Evolutionary conservation across 2,797 vertebrate genomes (phyloP).

Genomic region (Phalloptychus januarius): DNA sequence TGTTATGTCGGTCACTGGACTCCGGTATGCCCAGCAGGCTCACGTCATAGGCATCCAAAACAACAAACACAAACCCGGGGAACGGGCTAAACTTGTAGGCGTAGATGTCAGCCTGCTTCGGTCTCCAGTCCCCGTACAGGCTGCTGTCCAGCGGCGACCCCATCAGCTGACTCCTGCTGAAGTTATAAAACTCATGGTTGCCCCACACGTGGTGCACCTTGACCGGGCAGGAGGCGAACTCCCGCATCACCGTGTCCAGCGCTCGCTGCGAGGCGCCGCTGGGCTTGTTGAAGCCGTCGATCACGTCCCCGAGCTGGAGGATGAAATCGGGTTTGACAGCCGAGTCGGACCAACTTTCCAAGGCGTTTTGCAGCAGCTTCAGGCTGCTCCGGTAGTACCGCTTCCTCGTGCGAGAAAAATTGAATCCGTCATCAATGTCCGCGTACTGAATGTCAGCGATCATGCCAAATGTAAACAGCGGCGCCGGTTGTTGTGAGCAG

Average conservation of each 20-base stretch:
- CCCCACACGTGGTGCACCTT: slow-evolving; percentile 94
- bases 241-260: slow-evolving; percentile 79
- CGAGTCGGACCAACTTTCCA: slow-evolving; percentile 77
- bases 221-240: slow-evolving; percentile 69
- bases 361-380: slow-evolving; percentile 77
- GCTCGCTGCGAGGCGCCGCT: slow-evolving; percentile 76
- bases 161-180: slow-evolving; percentile 81
- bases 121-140: not conserved
- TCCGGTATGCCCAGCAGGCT: slow-evolving; percentile 87
- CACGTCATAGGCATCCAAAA: slow-evolving; percentile 90
- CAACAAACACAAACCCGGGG: slow-evolving; percentile 83
- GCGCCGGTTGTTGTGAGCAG: slow-evolving; percentile 14
- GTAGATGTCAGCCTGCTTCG: slow-evolving; percentile 64
- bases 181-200: slow-evolving; percentile 97
- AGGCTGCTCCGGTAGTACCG: slow-evolving; percentile 89
- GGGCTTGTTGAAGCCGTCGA: slow-evolving; percentile 87
- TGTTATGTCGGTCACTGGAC: slow-evolving; percentile 72
- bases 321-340: slow-evolving; percentile 77
- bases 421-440: slow-evolving; percentile 86
- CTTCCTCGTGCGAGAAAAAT: slow-evolving; percentile 73
- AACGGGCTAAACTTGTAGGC: slow-evolving; percentile 88
- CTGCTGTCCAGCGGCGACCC: slow-evolving; percentile 82
- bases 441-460: slow-evolving; percentile 93
- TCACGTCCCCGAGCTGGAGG: slow-evolving; percentile 91
- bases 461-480: slow-evolving; percentile 87